These are phyloP conservation scores for Carapus acus DNA, from an alignment of 2,797 vertebrate species.

Conservation along the genomic window DNA sequence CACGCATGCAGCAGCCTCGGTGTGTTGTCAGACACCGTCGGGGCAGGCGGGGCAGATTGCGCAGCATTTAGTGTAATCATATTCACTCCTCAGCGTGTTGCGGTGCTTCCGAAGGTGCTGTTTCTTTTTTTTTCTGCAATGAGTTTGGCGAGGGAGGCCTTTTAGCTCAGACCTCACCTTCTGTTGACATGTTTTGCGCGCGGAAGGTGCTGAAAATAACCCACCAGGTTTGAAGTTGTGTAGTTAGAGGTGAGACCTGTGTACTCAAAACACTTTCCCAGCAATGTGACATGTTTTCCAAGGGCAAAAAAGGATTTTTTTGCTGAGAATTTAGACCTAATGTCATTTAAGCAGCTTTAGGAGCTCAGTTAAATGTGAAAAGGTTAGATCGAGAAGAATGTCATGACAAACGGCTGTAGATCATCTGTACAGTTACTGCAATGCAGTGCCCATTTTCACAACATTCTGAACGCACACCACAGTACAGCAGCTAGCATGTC, in stretches of 20 bases:
- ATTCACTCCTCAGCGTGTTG: constrained; percentile 1
- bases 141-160: neutral
- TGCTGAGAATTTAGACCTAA: no score
- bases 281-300: constrained; percentile 2
- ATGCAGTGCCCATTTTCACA: no score
- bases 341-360: no score
- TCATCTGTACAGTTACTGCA: no score
- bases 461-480: no score
- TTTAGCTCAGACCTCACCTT: constrained; percentile 14
- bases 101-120: neutral
- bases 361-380: no score
- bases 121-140: constrained; percentile 23
- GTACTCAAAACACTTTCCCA: neutral
- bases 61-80: constrained; percentile 5
- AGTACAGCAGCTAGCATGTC: no score
- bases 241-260: neutral
- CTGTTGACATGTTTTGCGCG: constrained; percentile 17
- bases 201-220: constrained; percentile 6
- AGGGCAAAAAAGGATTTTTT: constrained; percentile 14
- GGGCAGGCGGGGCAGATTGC: constrained; percentile 1
- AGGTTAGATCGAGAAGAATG: no score
- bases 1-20: constrained; percentile 5
- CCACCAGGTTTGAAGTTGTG: neutral
- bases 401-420: no score
- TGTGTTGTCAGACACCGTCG: constrained; percentile 5